phyloP scores from a whole-genome alignment of 1,140 invertebrate genomes.

The Uloborus diversus region DNA sequence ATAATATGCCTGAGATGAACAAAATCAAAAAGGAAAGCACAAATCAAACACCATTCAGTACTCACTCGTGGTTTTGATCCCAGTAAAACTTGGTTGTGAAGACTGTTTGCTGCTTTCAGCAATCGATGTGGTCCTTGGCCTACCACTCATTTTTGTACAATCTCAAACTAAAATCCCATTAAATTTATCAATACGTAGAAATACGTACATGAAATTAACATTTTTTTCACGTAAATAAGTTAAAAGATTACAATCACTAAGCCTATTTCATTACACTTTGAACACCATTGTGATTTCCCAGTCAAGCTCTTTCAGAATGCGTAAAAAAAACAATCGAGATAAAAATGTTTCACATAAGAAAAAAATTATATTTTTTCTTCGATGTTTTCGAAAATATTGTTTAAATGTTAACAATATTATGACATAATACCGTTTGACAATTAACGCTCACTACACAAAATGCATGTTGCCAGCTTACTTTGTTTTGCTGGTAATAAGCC shows the following conservation, averaged over 20 bases:
- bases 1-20: no score
- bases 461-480: no score
- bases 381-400: neutral
- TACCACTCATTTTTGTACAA: slow-evolving; percentile 40
- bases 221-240: slow-evolving; percentile 13
- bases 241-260: slow-evolving; percentile 27
- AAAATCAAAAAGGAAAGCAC: no score
- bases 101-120: slow-evolving; percentile 53
- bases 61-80: slow-evolving; percentile 54
- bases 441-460: slow-evolving; percentile 45
- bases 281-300: neutral
- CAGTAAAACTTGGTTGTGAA: slow-evolving; percentile 47
- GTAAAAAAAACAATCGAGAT: neutral
- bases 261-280: slow-evolving; percentile 16
- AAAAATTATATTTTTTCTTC: neutral
- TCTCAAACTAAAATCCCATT: slow-evolving; percentile 26
- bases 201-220: slow-evolving; percentile 30
- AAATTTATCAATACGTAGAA: slow-evolving; percentile 3
- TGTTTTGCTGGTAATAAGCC: no score
- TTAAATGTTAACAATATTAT: slow-evolving; percentile 33
- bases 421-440: slow-evolving; percentile 37
- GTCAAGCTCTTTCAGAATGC: neutral
- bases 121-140: slow-evolving; percentile 55
- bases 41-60: no score
- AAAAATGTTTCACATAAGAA: neutral